Percentiles rank a stretch among this genome's conserved stretches.
These are phyloP conservation scores for Pheosia tremula DNA, from an alignment of 2,888 invertebrate genomes.

Conservation along the genomic window DNA sequence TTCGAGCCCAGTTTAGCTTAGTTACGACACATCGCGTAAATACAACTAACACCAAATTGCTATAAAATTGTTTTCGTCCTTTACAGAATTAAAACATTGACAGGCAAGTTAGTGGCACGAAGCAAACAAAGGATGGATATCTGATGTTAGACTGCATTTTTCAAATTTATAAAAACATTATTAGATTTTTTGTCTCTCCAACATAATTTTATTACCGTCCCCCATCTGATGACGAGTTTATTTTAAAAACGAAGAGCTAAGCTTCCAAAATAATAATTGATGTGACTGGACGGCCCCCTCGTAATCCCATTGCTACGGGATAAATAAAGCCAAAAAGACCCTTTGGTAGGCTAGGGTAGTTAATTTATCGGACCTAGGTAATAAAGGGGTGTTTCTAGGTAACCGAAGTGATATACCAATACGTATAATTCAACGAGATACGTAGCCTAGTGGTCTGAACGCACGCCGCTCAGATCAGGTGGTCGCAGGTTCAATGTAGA, in stretches of 20 bases:
- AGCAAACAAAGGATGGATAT: too few relatives aligned
- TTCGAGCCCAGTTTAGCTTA: neutral
- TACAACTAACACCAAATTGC: neutral
- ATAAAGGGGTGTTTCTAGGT: slow-evolving; percentile 23
- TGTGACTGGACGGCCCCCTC: slow-evolving; percentile 67
- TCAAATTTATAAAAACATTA: slow-evolving; percentile 17
- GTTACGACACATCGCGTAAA: neutral
- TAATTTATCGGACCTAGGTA: slow-evolving; percentile 26
- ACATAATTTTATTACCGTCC: slow-evolving; percentile 70
- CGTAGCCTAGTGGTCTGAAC: too few relatives aligned
- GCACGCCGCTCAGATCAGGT: too few relatives aligned
- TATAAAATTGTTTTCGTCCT: neutral
- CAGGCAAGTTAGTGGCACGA: too few relatives aligned
- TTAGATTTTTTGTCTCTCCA: slow-evolving; percentile 28
- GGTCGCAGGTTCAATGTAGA: too few relatives aligned
- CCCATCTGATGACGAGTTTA: slow-evolving; percentile 63
- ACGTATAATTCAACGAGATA: neutral
- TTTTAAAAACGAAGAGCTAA: slow-evolving; percentile 79
- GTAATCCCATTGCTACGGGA: slow-evolving; percentile 60
- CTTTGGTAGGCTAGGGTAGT: slow-evolving; percentile 12
- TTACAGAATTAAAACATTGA: too few relatives aligned
- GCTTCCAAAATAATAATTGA: slow-evolving; percentile 77
- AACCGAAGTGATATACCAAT: neutral
- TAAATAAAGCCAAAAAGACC: slow-evolving; percentile 29
- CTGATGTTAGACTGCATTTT: neutral